These are phyloP conservation scores for Myanophis thanlyinensis DNA, from an alignment of 2,113 vertebrate genomes.

Conservation along the genomic window DNA sequence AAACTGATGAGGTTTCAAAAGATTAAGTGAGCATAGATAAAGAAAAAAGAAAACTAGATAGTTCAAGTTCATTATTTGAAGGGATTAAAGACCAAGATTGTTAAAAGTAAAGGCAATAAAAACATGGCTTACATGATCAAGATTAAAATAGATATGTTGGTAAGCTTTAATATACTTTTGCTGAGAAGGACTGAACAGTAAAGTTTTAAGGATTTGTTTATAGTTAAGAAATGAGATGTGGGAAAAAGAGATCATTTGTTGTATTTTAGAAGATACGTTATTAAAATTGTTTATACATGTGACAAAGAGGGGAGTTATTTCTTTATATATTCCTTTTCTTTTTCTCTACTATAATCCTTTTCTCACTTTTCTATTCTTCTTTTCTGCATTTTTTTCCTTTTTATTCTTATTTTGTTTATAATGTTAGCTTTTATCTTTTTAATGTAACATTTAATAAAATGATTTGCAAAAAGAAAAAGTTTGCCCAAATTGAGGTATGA, in stretches of 20 bases:
- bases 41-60: neutral
- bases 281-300: too few relatives aligned
- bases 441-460: neutral
- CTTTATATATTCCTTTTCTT: too few relatives aligned
- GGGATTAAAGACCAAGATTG: neutral
- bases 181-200: too few relatives aligned
- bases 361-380: neutral
- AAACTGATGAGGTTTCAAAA: neutral
- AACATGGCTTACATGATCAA: too few relatives aligned
- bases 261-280: too few relatives aligned
- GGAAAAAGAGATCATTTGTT: too few relatives aligned
- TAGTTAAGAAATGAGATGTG: too few relatives aligned
- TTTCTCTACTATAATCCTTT: neutral
- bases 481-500: neutral
- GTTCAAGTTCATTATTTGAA: neutral
- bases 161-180: too few relatives aligned
- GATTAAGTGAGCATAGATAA: neutral
- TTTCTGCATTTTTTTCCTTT: neutral
- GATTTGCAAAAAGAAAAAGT: neutral
- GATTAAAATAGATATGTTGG: too few relatives aligned
- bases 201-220: too few relatives aligned
- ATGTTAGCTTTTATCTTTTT: neutral
- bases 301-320: too few relatives aligned
- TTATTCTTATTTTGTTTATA: neutral
- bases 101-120: neutral